Conservation (phyloP, 2,797 vertebrate species). For the Eulemur rubriventer region DNA sequence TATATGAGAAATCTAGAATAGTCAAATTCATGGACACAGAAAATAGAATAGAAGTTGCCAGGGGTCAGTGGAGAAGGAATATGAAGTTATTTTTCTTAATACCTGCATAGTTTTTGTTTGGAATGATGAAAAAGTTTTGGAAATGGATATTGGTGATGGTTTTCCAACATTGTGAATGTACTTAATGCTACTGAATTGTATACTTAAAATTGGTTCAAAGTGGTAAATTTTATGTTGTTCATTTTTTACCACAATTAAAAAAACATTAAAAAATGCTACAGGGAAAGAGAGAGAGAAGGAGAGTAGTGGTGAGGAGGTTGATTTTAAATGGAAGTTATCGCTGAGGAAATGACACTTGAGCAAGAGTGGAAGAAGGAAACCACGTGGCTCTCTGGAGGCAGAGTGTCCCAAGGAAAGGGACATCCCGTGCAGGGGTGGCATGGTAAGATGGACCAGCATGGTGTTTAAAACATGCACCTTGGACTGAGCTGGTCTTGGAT, state of each 20-base stretch:
- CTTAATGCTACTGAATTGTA: background rate
- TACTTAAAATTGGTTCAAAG: background rate
- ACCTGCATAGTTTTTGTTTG: background rate
- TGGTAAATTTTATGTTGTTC: background rate
- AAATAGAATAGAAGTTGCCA: background rate
- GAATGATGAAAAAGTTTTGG: background rate
- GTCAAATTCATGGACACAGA: background rate
- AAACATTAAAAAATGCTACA: background rate
- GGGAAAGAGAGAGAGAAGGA: background rate
- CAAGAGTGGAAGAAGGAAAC: background rate
- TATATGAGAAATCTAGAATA: background rate
- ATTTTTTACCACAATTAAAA: background rate
- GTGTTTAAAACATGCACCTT: background rate
- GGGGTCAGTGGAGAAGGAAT: background rate
- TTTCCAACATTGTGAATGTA: background rate
- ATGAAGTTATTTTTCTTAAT: background rate
- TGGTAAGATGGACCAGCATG: fast-evolving
- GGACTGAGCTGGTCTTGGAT: background rate
- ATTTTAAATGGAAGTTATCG: background rate
- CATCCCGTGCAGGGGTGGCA: fast-evolving
- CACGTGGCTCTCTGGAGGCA: background rate
- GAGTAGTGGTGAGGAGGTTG: background rate
- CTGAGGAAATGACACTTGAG: background rate
- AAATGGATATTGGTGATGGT: background rate
- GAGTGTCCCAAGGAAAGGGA: background rate